A percentile compares a stretch with the other conserved stretches of the same genome.
phyloP scores from a whole-genome alignment of 2,888 invertebrate species.

The Mimumesa dahlbomi region DNA sequence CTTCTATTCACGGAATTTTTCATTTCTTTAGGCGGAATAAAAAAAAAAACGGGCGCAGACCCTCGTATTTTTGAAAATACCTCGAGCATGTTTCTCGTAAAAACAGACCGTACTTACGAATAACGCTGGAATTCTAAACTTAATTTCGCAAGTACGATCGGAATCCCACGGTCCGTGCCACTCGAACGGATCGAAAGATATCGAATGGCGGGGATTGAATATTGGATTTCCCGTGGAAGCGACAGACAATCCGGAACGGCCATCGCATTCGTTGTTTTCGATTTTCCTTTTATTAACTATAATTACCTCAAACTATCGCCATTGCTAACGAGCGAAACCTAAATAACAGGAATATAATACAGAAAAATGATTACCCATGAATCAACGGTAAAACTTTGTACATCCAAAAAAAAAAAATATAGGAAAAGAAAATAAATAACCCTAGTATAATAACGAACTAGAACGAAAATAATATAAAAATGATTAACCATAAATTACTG shows the following conservation, averaged over 20 bases:
- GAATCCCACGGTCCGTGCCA: conserved; percentile 40
- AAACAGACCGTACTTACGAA: conserved; percentile 39
- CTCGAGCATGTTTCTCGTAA: conserved; percentile 31
- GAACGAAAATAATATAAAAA: too few relatives aligned
- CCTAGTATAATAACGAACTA: too few relatives aligned
- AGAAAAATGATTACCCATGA: too few relatives aligned
- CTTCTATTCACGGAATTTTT: too few relatives aligned
- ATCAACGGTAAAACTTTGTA: too few relatives aligned
- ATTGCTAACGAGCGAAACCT: too few relatives aligned
- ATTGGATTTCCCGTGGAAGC: conserved; percentile 56
- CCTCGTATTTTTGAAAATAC: neutral
- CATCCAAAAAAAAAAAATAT: too few relatives aligned
- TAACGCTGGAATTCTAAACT: conserved; percentile 43
- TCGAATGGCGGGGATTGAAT: conserved; percentile 50
- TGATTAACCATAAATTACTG: too few relatives aligned
- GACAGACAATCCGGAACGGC: conserved; percentile 39
- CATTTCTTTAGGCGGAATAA: neutral
- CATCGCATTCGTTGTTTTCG: conserved; percentile 25
- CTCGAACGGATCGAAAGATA: conserved; percentile 46
- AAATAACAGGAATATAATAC: too few relatives aligned
- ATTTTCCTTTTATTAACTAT: neutral
- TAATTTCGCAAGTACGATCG: conserved; percentile 49
- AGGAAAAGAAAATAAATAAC: too few relatives aligned
- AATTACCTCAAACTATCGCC: too few relatives aligned
- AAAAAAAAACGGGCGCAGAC: too few relatives aligned